Evolutionary conservation across 1,140 invertebrate species (phyloP), one percentile per base, ranked within the genome.

Genomic region (Scaptomyza montana): DNA sequence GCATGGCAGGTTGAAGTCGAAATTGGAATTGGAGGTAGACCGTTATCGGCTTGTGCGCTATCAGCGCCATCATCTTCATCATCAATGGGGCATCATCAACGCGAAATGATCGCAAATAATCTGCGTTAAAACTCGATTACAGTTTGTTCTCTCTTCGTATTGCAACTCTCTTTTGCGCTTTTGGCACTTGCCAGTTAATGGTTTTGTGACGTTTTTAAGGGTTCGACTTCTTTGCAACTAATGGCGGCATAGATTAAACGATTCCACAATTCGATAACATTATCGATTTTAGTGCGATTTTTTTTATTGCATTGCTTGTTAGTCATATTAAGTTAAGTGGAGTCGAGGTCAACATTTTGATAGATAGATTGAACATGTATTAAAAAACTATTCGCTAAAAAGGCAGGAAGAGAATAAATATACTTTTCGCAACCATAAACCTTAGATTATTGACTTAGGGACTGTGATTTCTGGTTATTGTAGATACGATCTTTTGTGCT

Each of bases 101-200:
- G 78, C 70, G 81, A 79, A 86, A 86, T 86, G 81, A 79, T 86
- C 78, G 81, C 81, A 86, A 86, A 86, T 86, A 86, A 86, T 80
- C 76, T 71, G 66, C 78, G 55, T 75, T 80, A 85, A 69, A 65
- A 81, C 77, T 47, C 30, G 39, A 62, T 16, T 54, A 39, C 8
- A 60, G 16, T n/a, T 8, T 7, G 1, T 9, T 9, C 8, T 36
- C 7, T 9, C 0, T 36, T 9, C 8, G 7, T 30, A 30, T 7
- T 19, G n/a, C 30, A 39, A 67, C 46, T 53, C 50, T 57, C 2
- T 4, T 25, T 25, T 25, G 21, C 21, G 21, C 50, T 56, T 65
- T 43, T 39, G 25, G 60, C 36, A 61, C 56, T 65, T 55, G 49
- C n/a, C 19, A 33, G 25, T 85, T 84, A 84, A 84, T 85, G 80